Evolutionary conservation across 2,888 invertebrate species (phyloP).

Genomic region (Sinelater perroti): DNA sequence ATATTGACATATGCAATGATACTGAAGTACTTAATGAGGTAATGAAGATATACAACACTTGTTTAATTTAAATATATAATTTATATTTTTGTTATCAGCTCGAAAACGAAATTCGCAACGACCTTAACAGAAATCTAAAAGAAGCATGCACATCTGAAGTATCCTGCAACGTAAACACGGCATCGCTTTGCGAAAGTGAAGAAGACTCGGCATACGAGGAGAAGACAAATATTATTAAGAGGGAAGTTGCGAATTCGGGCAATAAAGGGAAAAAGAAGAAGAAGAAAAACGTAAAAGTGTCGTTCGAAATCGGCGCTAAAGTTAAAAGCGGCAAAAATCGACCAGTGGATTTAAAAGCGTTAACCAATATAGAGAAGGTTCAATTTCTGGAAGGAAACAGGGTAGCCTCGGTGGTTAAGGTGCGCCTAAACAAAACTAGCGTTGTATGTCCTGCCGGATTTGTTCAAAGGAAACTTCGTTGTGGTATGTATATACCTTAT

Average conservation of each 20-base stretch:
- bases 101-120: conserved; percentile 49
- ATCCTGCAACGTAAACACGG: conserved; percentile 42
- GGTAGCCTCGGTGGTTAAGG: conserved; percentile 25
- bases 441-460: conserved; percentile 65
- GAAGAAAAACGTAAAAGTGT: conserved; percentile 47
- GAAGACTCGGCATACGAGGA: conserved; percentile 46
- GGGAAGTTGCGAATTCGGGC: background rate
- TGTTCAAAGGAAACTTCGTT: conserved; percentile 63
- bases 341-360: background rate
- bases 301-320: conserved; percentile 51
- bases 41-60: conserved; percentile 30
- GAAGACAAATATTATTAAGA: conserved; percentile 49
- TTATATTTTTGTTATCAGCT: conserved; percentile 44
- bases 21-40: conserved; percentile 57
- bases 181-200: conserved; percentile 43
- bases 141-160: conserved; percentile 32
- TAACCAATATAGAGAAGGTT: conserved; percentile 32
- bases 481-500: conserved; percentile 61
- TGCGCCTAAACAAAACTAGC: conserved; percentile 38
- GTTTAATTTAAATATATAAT: background rate
- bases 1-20: conserved; percentile 59
- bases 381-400: conserved; percentile 34
- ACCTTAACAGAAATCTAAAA: conserved; percentile 48
- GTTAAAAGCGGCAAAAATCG: conserved; percentile 39
- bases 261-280: conserved; percentile 38